Percentiles rank a stretch among this genome's conserved stretches.
Evolutionary conservation across 2,797 vertebrate species (phyloP).

Genomic region (Anabas testudineus): DNA sequence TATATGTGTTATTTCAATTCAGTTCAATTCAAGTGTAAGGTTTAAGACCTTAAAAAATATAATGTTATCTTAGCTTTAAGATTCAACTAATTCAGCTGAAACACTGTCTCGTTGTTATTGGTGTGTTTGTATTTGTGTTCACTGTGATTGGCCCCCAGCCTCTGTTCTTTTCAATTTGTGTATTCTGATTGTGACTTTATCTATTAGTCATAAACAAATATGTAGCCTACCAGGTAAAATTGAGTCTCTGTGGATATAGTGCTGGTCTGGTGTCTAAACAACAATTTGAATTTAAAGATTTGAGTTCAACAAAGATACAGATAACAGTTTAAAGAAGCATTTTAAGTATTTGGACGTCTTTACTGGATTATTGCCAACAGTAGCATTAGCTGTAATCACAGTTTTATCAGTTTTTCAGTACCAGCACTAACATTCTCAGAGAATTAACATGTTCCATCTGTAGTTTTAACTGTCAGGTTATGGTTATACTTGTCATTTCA

Average conservation of each 20-base stretch:
- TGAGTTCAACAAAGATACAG: neutral
- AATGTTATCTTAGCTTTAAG: too few species aligned
- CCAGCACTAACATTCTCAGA: constrained; percentile 33
- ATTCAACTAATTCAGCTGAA: constrained; percentile 12
- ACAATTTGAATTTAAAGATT: too few species aligned
- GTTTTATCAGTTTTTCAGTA: neutral
- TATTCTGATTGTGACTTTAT: constrained; percentile 17
- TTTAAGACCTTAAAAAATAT: too few species aligned
- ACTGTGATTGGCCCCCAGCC: constrained; percentile 18
- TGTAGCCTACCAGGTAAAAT: constrained; percentile 4
- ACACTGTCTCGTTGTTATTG: constrained; percentile 4
- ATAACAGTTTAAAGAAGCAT: neutral
- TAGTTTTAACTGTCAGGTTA: constrained; percentile 1
- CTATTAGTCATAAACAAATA: constrained; percentile 31
- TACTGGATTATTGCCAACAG: too few species aligned
- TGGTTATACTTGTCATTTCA: constrained; percentile 51
- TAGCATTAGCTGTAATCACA: neutral
- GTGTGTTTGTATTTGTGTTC: constrained; percentile 21
- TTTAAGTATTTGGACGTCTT: neutral
- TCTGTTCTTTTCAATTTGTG: constrained; percentile 9
- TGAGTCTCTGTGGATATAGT: constrained; percentile 37
- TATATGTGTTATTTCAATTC: too few species aligned
- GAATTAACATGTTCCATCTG: constrained; percentile 22
- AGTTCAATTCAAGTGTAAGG: too few species aligned
- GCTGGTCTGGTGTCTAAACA: neutral